A percentile compares a stretch with the other conserved stretches of the same genome.
Evolutionary conservation across 1,140 invertebrate genomes (phyloP).

Genomic region (Nixonia krombeini): DNA sequence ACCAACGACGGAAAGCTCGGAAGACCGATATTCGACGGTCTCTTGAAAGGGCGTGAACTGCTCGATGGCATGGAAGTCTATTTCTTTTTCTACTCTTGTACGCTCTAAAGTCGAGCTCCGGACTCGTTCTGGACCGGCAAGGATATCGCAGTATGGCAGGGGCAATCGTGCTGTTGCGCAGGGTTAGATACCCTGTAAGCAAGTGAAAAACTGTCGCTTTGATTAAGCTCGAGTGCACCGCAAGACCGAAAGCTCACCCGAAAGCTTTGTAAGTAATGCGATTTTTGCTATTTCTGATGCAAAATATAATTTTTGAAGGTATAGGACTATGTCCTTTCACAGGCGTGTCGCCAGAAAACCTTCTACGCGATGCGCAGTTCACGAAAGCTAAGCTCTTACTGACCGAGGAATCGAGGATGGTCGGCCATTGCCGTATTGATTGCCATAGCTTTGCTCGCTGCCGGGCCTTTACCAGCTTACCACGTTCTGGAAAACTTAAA

Average conservation of each 20-base stretch:
- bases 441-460: conserved; percentile 47
- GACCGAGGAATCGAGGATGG: conserved; percentile 54
- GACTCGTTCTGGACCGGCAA: conserved; percentile 45
- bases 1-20: not conserved
- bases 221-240: not conserved
- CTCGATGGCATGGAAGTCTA: conserved; percentile 40
- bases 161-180: conserved; percentile 61
- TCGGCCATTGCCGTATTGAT: conserved; percentile 71
- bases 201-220: conserved; percentile 34
- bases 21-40: conserved; percentile 22
- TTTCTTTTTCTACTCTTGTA: conserved; percentile 40
- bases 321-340: not conserved
- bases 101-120: conserved; percentile 32
- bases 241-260: not conserved
- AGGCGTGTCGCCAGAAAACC: conserved; percentile 3
- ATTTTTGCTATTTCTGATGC: not conserved
- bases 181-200: conserved; percentile 63
- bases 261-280: not conserved
- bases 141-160: conserved; percentile 38
- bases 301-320: not conserved
- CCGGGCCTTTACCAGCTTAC: conserved; percentile 43
- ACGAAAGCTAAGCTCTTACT: conserved; percentile 63
- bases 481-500: conserved; percentile 34
- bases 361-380: conserved; percentile 31
- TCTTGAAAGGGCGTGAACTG: conserved; percentile 28